Conservation (phyloP, 2,113 vertebrate species). For the Lamprotornis superbus region DNA sequence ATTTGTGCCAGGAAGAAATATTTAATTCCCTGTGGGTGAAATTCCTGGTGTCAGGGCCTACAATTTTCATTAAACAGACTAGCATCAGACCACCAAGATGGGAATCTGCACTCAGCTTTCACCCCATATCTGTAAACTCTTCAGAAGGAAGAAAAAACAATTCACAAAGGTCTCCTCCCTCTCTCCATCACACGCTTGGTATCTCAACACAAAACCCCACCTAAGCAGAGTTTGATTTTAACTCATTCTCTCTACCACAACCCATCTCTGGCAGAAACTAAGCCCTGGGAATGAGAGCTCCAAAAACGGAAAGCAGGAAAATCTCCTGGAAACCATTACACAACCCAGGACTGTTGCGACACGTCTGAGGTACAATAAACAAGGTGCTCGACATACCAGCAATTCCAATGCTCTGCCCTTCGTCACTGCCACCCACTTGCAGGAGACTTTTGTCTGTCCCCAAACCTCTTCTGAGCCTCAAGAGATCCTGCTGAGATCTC, state of each 20-base stretch:
- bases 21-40: not conserved
- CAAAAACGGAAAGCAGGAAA: slow-evolving; percentile 2
- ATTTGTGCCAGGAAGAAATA: not conserved
- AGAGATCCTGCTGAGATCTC: not conserved
- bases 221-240: not conserved
- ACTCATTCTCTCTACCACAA: not conserved
- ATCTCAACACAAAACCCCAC: not conserved
- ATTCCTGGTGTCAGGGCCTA: not conserved
- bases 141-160: not conserved
- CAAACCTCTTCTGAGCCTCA: not conserved
- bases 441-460: slow-evolving; percentile 6
- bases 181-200: not conserved
- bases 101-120: not conserved
- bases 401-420: slow-evolving; percentile 5
- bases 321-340: slow-evolving; percentile 41
- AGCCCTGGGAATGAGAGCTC: not conserved
- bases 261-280: not conserved
- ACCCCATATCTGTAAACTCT: not conserved
- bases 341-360: slow-evolving; percentile 36
- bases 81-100: not conserved
- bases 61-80: not conserved
- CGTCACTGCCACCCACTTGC: slow-evolving; percentile 35
- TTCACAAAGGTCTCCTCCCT: not conserved
- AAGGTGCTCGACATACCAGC: slow-evolving; percentile 48
- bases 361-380: not conserved